phyloP scores from a whole-genome alignment of 2,888 invertebrate species.

The Ctena decussata region DNA sequence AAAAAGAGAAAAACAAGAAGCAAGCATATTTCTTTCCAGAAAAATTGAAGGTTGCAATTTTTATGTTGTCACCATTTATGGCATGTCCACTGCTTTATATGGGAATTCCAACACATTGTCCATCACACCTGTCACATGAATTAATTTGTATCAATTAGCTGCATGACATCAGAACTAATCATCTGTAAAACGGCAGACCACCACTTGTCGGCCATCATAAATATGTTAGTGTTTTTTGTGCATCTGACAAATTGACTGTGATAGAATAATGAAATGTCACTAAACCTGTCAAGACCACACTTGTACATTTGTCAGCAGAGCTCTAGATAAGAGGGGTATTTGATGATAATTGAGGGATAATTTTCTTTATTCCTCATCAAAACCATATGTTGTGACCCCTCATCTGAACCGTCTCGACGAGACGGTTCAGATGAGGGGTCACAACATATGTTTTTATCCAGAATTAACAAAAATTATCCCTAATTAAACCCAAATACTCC shows the following conservation, averaged over 20 bases:
- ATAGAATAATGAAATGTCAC: constrained; percentile 5
- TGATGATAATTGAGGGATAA: too few species aligned
- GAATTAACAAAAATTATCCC: too few species aligned
- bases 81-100: background rate
- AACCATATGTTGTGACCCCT: too few species aligned
- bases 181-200: background rate
- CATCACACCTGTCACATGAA: background rate
- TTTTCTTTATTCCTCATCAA: too few species aligned
- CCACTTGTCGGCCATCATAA: too few species aligned
- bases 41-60: background rate
- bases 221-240: background rate
- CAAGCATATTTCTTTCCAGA: background rate
- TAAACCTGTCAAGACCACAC: background rate
- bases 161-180: background rate
- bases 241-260: background rate
- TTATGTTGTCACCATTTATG: background rate
- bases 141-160: constrained; percentile 4
- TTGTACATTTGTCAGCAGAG: constrained; percentile 3
- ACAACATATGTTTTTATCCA: too few species aligned
- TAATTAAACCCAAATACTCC: too few species aligned
- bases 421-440: too few species aligned
- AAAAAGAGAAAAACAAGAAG: background rate
- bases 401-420: too few species aligned
- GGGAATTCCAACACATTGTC: background rate
- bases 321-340: too few species aligned